Evolutionary conservation across 2,888 invertebrate genomes (phyloP).

Genomic region (Ypsolopha scabrella): DNA sequence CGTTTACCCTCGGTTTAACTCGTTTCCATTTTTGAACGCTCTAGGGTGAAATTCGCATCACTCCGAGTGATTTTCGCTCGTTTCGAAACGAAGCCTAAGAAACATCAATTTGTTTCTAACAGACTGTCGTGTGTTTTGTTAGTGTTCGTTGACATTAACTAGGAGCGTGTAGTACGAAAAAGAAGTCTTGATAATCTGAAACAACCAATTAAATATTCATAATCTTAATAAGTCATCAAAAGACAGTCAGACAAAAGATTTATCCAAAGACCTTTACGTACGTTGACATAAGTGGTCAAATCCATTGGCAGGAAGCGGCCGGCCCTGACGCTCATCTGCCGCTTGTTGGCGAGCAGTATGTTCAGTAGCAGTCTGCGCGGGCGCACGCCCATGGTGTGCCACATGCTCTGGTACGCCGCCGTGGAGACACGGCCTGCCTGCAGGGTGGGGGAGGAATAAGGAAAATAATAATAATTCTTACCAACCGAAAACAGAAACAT

Average conservation of each 20-base stretch:
- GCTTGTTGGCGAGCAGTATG: slow-evolving; percentile 32
- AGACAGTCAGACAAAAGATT: not conserved
- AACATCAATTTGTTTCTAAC: too few relatives aligned
- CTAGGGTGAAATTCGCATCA: too few relatives aligned
- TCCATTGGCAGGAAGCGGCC: slow-evolving; percentile 49
- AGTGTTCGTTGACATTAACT: slow-evolving; percentile 49
- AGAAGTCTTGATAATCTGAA: slow-evolving; percentile 60
- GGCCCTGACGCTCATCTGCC: slow-evolving; percentile 33
- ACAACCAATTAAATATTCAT: not conserved
- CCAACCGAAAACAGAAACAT: too few relatives aligned
- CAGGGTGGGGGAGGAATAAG: not conserved
- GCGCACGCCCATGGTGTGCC: slow-evolving; percentile 35
- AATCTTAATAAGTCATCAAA: not conserved
- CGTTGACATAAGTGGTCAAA: slow-evolving; percentile 38
- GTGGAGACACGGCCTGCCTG: slow-evolving; percentile 49
- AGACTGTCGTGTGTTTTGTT: too few relatives aligned
- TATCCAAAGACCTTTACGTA: not conserved
- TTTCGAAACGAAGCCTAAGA: too few relatives aligned
- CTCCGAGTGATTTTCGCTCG: too few relatives aligned
- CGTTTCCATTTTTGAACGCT: too few relatives aligned
- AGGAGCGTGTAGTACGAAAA: slow-evolving; percentile 57
- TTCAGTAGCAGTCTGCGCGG: slow-evolving; percentile 37
- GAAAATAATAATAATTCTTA: not conserved
- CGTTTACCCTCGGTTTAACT: too few relatives aligned
- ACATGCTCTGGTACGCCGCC: slow-evolving; percentile 46